Base-by-base conservation (phyloP, 2,113 vertebrate genomes). In the Ciconia boyciana region DNA sequence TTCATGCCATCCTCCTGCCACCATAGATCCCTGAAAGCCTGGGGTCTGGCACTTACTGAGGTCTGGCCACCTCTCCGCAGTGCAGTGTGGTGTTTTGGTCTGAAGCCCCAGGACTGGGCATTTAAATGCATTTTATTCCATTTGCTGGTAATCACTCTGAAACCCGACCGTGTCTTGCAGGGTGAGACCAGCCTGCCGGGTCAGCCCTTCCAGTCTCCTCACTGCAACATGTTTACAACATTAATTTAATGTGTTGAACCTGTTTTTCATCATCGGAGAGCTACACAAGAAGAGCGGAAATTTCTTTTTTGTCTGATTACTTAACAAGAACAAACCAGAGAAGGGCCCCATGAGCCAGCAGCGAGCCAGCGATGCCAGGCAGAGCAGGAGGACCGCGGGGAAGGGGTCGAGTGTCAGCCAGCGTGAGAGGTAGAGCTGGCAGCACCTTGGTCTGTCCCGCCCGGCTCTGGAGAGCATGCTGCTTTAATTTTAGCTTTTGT, bases 101-200 rank as follows among this genome's bases (percentile, higher is more conserved):
- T 0, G 2, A 60, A 83, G 41, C 22, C 15, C 19, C 62, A 36
- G 18, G 12, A 22, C 31, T 20, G 60, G 9, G 16, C 19, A 32
- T 48, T 66, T 28, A 44, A 55, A n/a, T 25, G 6, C 16, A 13
- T 46, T 79, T 75, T 51, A 31, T 49, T 79, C 32, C 18, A 5
- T 57, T 10, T 49, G 20, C 55, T 58, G 64, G 32, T 18, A 65
- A 44, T 46, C 0, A 4, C 25, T 25, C n/a, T 72, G 62, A 83
- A 68, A 62, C 16, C n/a, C 0, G 2, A 13, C 34, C 0, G 0
- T 36, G 58, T 44, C 54, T 58, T 71, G 49, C 29, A 58, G 62
- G 54, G 17, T 74, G 16, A 83, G 74, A 69, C 22, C 36, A 62
- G 34, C 14, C 19, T 36, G 57, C 17, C 1, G 4, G 44, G 32